Percentiles rank a stretch among this genome's conserved stretches.
These are phyloP conservation scores for Nyctibius grandis DNA, from an alignment of 2,797 vertebrate genomes.

Conservation along the genomic window DNA sequence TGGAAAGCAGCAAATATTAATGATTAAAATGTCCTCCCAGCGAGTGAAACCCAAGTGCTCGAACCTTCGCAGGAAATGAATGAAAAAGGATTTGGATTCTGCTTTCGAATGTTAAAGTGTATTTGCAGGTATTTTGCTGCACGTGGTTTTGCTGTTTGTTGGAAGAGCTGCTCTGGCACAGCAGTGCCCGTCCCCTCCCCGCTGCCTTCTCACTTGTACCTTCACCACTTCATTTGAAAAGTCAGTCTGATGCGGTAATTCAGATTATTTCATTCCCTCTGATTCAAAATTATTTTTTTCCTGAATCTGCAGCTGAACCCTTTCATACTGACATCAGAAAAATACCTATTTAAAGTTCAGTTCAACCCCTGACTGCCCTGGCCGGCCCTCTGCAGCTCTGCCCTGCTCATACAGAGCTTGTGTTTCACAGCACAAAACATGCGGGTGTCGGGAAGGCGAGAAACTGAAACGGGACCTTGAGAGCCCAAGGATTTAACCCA, in stretches of 20 bases:
- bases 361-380: neutral
- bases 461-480: fast-evolving
- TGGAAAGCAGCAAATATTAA: neutral
- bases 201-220: neutral
- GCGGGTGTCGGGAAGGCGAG: neutral
- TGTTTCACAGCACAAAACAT: neutral
- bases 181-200: neutral
- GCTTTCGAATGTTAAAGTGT: neutral
- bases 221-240: neutral
- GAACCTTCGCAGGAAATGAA: neutral
- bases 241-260: neutral
- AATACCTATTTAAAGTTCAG: neutral
- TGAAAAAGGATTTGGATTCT: neutral
- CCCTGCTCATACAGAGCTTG: fast-evolving
- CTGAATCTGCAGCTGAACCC: neutral
- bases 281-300: neutral
- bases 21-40: neutral
- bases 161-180: neutral
- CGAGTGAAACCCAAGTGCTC: fast-evolving
- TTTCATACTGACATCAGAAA: neutral
- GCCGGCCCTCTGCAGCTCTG: fast-evolving
- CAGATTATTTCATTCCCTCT: neutral
- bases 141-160: fast-evolving
- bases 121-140: neutral
- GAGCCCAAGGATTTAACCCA: neutral